Evolutionary conservation across 1,140 invertebrate species (phyloP), one percentile per base, ranked within the genome.

Genomic region (Coptotermes formosanus): DNA sequence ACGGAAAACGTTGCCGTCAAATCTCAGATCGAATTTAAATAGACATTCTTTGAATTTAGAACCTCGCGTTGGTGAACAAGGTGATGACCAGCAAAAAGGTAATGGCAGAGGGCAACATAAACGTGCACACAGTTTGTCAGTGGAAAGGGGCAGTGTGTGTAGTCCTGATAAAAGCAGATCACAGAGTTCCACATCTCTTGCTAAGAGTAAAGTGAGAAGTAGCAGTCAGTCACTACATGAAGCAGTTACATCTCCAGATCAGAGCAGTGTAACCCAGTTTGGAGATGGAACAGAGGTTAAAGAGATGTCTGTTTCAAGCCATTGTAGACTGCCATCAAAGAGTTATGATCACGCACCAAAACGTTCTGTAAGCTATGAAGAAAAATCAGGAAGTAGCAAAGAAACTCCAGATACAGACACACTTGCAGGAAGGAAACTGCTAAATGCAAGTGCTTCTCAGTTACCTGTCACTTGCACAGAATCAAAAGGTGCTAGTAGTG

Each of bases 21-120:
- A 92, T 2, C 89, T 91, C 45, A 89, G 88, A 59, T 91, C 92
- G n/a, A 89, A 91, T 12, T 91, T 91, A 45, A 93, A 94, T 86
- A 90, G 93, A 23, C 93, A 94, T 88, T 94, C 93, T 0, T 94
- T 93, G 93, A 93, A 93, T 87, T 90, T 89, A 87, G 89, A 89
- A 55, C 83, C 81, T 23, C 69, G 25, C 43, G 30, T 38, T 52
- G 48, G 44, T 85, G 32, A 85, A 30, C n/a, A 64, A 48, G 48
- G 48, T 8, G 82, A 86, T 25, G 59, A 64, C 32, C 55, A 69
- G 14, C 44, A 48, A 64, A 86, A 82, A 69, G 43, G 59, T 59
- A 48, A 43, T 52, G 38, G 59, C 82, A 87, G 89, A 11, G 91
- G 90, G 52, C 92, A 92, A 30, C 93, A 93, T 87, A 94, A 93